These are phyloP conservation scores for Biston stratarius DNA, from an alignment of 2,888 invertebrate genomes.

Conservation along the genomic window DNA sequence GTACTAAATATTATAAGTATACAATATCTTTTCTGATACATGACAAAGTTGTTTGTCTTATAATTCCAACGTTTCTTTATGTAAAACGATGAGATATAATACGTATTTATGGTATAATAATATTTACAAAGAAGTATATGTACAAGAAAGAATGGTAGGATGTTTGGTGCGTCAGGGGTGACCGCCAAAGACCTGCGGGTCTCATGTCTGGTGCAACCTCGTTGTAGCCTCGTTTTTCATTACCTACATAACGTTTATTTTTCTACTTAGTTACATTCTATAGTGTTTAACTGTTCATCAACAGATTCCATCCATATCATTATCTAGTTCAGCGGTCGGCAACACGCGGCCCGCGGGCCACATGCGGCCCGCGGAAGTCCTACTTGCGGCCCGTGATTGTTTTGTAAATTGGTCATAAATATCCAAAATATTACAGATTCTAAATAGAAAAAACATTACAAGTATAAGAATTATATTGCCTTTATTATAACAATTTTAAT, in stretches of 20 bases:
- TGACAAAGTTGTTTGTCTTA: constrained; percentile 6
- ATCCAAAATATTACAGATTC: too few relatives aligned
- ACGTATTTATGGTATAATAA: not conserved
- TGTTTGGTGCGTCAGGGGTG: constrained; percentile 32
- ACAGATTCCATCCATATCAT: not conserved
- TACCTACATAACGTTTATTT: not conserved
- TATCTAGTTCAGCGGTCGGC: too few relatives aligned
- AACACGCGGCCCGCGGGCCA: too few relatives aligned
- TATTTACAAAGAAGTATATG: constrained; percentile 14
- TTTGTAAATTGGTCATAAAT: too few relatives aligned
- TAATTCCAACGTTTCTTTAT: not conserved
- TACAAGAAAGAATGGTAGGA: constrained; percentile 10
- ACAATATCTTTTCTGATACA: not conserved
- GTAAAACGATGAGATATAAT: too few relatives aligned
- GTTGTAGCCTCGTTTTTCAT: constrained; percentile 43
- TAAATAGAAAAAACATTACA: too few relatives aligned
- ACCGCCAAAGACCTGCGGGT: constrained; percentile 48
- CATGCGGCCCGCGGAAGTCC: too few relatives aligned
- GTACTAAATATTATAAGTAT: too few relatives aligned
- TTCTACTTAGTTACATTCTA: not conserved
- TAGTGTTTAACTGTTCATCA: not conserved
- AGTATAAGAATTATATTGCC: too few relatives aligned
- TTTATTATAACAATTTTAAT: too few relatives aligned
- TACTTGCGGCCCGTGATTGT: too few relatives aligned
- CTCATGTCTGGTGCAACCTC: constrained; percentile 46